Conservation (phyloP, 1,140 invertebrate genomes). For the Pseudomyrmex gracilis region DNA sequence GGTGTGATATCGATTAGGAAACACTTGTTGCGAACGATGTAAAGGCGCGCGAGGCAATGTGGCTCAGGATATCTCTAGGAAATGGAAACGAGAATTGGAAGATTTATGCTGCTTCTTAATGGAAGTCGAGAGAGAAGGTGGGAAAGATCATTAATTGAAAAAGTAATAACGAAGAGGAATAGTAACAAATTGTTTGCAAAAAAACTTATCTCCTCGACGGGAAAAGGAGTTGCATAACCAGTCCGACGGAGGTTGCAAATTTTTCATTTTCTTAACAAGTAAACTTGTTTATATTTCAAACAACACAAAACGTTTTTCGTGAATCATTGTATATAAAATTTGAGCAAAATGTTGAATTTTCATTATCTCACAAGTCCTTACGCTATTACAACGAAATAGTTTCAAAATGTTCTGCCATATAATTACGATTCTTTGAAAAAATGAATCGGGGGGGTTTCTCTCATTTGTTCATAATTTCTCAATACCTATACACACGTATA, state of each 20-base stretch:
- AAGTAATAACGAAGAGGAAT: not conserved
- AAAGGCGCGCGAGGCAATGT: constrained; percentile 15
- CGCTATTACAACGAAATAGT: too few relatives aligned
- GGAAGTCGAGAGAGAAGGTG: not conserved
- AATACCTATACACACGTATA: too few relatives aligned
- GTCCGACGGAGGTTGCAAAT: not conserved
- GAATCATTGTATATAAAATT: too few relatives aligned
- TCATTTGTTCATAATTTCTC: too few relatives aligned
- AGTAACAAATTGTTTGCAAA: constrained; percentile 8
- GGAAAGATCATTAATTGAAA: constrained; percentile 12
- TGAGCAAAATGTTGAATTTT: too few relatives aligned
- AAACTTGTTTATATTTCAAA: too few relatives aligned
- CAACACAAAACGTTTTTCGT: too few relatives aligned
- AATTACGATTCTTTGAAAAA: too few relatives aligned
- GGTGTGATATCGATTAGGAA: constrained; percentile 43
- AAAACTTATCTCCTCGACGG: not conserved
- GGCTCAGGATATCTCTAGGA: not conserved
- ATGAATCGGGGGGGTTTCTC: too few relatives aligned
- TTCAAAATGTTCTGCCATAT: too few relatives aligned
- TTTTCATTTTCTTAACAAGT: not conserved
- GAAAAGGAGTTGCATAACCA: not conserved
- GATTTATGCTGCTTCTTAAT: constrained; percentile 23
- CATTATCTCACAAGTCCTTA: too few relatives aligned
- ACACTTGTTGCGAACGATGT: constrained; percentile 33
- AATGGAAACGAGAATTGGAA: not conserved